Evolutionary conservation across 2,113 vertebrate species (phyloP), one percentile per base, ranked within the genome.

Genomic region (Psettodes erumei): DNA sequence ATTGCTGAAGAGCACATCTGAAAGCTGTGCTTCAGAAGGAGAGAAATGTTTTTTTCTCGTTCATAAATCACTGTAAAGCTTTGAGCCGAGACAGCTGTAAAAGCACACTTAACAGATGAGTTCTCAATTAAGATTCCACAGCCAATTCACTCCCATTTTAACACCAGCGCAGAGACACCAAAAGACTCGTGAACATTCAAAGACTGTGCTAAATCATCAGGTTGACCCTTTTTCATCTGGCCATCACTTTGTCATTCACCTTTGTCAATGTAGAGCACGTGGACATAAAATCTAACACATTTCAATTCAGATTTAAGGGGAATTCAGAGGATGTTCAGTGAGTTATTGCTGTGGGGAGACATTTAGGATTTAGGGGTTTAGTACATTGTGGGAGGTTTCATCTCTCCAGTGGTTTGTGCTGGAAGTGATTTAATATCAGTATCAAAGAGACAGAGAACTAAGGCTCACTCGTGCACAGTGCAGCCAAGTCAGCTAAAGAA

Each of bases 391-490:
- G 62, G 65, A 85, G 77, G 68, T 58, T 74, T 82, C 32, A 45
- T 51, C 43, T 78, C 75, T 78, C 45, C 18, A 5, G 40, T 61
- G 53, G 43, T 71, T 59, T 70, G 55, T 40, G 43, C 67, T 75
- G 16, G 75, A 65, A 65, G 33, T 86, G 74, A 85, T 83, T 83
- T 83, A 86, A 79, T 85, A 71, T 85, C 81, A 64, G 54, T 80
- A 81, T 87, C 75, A 82, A 85, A 86, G 72, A 73, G 43, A 47
- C 28, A 6, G 43, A 82, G 73, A 85, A 81, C 66, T 78, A 79
- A 83, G 65, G 67, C 72, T 71, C 67, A 79, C 79, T 84, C 67
- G 77, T 74, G 11, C 48, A 13, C 28, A 50, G 68, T 33, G n/a
- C 56, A 63, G 75, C 67, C 60, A 66, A 69, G 70, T 61, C 40